A percentile compares a stretch with the other conserved stretches of the same genome.
These are phyloP conservation scores for Ypsolopha sequella DNA, from an alignment of 2,888 invertebrate genomes.

Conservation along the genomic window DNA sequence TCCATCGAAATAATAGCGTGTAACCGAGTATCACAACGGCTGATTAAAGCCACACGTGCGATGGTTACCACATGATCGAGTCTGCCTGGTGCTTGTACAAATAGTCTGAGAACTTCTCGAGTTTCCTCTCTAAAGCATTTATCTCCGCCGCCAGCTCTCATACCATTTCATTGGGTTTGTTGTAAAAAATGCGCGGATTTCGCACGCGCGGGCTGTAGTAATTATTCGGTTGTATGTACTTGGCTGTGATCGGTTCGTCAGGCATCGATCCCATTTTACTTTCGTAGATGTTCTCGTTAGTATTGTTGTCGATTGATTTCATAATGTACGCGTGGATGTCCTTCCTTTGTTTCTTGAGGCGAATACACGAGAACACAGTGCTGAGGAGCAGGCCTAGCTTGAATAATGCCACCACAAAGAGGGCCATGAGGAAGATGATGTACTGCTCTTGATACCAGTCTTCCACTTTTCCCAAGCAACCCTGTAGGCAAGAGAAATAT, in stretches of 20 bases:
- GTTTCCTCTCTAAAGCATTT: conserved; percentile 63
- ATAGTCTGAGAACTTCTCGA: conserved; percentile 63
- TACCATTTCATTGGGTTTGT: conserved; percentile 63
- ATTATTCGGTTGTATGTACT: conserved; percentile 60
- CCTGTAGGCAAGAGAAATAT: conserved; percentile 45
- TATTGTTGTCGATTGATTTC: conserved; percentile 43
- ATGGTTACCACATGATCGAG: conserved; percentile 72
- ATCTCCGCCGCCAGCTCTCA: conserved; percentile 70
- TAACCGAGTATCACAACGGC: no score
- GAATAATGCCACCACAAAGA: conserved; percentile 76
- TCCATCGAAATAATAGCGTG: no score
- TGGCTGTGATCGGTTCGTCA: conserved; percentile 53
- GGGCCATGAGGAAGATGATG: conserved; percentile 74
- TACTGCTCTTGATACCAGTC: conserved; percentile 85
- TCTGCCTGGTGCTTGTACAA: conserved; percentile 68
- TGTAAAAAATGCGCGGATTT: conserved; percentile 55
- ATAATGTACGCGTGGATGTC: conserved; percentile 49
- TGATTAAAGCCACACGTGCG: background rate
- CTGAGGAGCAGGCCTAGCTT: conserved; percentile 80
- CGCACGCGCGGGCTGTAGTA: conserved; percentile 60
- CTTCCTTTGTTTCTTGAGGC: conserved; percentile 64
- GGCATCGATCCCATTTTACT: conserved; percentile 34
- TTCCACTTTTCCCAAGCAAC: conserved; percentile 77
- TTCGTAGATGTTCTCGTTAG: conserved; percentile 53
- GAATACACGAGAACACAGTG: conserved; percentile 79